Percentiles rank a stretch among this genome's conserved stretches.
Conservation (phyloP, 2,797 vertebrate species). For the Champsocephalus gunnari region DNA sequence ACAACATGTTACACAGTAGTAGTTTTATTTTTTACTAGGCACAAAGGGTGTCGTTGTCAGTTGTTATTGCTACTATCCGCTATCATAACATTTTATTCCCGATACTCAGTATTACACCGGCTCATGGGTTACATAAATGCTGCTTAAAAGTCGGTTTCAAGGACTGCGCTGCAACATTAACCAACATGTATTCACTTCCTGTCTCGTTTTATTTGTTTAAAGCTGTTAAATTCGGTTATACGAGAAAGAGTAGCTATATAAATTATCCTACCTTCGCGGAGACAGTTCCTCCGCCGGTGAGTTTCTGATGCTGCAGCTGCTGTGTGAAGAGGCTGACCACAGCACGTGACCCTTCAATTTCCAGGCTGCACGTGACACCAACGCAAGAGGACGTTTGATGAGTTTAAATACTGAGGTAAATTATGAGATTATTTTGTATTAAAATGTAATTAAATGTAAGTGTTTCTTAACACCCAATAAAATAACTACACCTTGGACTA, state of each 20-base stretch:
- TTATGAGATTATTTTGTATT: background rate
- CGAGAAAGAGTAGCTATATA: rapidly evolving
- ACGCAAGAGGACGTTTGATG: constrained; percentile 9
- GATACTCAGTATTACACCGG: too few relatives aligned
- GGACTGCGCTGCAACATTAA: background rate
- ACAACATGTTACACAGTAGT: background rate
- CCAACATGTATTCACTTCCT: rapidly evolving
- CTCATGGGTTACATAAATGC: constrained; percentile 10
- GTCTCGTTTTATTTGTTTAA: rapidly evolving
- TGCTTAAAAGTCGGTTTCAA: constrained; percentile 18
- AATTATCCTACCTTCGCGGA: constrained; percentile 61
- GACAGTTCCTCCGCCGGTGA: constrained; percentile 4
- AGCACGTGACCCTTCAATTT: constrained; percentile 59
- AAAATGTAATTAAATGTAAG: too few relatives aligned
- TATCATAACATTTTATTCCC: background rate
- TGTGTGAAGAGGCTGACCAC: background rate
- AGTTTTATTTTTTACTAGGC: background rate
- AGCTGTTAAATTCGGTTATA: too few relatives aligned
- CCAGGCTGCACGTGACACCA: constrained; percentile 42
- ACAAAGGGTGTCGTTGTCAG: background rate
- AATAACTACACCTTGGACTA: too few relatives aligned
- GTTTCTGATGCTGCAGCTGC: background rate
- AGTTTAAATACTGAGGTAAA: background rate
- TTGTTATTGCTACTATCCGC: background rate
- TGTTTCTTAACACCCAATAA: too few relatives aligned